A percentile compares a stretch with the other conserved stretches of the same genome.
Conservation (phyloP, 2,797 vertebrate species). For the Sebastes reedi region DNA sequence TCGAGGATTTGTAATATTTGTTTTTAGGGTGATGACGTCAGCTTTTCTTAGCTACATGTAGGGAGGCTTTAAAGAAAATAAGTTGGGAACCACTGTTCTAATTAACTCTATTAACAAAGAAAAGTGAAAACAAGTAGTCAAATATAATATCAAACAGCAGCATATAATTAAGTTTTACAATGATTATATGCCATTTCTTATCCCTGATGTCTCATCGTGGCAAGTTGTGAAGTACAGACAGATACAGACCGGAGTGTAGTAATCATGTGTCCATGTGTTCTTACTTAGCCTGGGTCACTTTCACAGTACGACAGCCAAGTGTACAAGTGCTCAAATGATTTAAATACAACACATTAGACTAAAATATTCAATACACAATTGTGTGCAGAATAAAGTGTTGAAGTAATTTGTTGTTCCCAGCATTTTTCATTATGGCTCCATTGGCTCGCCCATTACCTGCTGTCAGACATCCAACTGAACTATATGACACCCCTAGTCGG, state of each 20-base stretch:
- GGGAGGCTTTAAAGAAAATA: fast-evolving
- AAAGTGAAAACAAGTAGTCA: not conserved
- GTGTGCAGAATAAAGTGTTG: not conserved
- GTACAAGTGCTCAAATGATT: not conserved
- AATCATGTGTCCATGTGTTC: not conserved
- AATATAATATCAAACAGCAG: not conserved
- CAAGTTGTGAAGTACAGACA: not conserved
- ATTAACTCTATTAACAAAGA: not conserved
- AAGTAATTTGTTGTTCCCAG: not conserved
- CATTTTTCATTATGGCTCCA: not conserved
- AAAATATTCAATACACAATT: not conserved
- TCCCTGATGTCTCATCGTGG: not conserved
- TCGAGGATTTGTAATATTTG: fast-evolving
- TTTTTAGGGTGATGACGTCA: too few relatives aligned
- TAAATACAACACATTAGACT: not conserved
- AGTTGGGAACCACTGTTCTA: fast-evolving
- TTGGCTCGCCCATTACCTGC: not conserved
- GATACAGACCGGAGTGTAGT: not conserved
- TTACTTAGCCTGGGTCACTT: not conserved
- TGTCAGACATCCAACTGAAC: not conserved
- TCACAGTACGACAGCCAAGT: not conserved
- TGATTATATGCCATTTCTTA: not conserved
- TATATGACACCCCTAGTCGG: not conserved
- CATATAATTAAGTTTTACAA: not conserved
- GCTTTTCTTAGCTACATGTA: too few relatives aligned